Percentiles rank a stretch among this genome's conserved stretches.
Conservation (phyloP, 2,113 vertebrate genomes). For the Saiga tatarica region DNA sequence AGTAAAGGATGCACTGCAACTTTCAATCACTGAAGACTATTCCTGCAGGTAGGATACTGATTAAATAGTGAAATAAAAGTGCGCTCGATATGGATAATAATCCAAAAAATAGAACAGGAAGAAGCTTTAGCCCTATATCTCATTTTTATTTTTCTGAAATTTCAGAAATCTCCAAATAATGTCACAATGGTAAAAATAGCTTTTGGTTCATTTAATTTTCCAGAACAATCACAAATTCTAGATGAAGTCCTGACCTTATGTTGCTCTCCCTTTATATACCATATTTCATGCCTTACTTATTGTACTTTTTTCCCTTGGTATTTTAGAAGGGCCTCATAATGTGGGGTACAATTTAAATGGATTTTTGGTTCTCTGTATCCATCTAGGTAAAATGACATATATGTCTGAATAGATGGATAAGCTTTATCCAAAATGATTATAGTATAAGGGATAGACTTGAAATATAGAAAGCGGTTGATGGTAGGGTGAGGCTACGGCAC, state of each 20-base stretch:
- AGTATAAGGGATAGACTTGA: background rate
- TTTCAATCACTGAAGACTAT: background rate
- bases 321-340: background rate
- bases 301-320: background rate
- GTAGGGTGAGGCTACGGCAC: background rate
- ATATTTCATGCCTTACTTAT: background rate
- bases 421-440: background rate
- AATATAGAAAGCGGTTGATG: background rate
- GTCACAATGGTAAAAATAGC: background rate
- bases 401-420: background rate
- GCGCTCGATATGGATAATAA: background rate
- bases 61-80: background rate
- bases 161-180: background rate
- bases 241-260: background rate
- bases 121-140: background rate
- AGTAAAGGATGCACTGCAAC: background rate
- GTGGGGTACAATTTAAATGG: background rate
- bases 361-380: slow-evolving; percentile 39
- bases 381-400: background rate
- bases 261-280: background rate
- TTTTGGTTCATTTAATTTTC: background rate
- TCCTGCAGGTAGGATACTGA: background rate
- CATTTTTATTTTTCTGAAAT: background rate
- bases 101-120: background rate
- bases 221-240: background rate